Conservation (phyloP, 1,140 invertebrate genomes). For the Halyomorpha halys region DNA sequence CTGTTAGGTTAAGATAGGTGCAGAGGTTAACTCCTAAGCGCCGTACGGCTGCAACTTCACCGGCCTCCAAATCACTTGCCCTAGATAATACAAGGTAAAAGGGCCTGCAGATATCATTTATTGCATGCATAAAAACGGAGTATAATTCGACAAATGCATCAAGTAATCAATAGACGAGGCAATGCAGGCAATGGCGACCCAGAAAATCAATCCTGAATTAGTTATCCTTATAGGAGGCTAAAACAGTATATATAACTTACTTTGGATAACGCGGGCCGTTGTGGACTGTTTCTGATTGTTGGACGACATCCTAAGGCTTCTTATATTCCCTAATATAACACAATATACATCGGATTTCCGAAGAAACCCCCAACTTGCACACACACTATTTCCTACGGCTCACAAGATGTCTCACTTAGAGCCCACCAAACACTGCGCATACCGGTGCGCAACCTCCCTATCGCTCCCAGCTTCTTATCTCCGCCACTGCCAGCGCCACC, state of each 20-base stretch:
- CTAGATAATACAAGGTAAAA: too few species aligned
- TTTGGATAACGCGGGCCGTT: slow-evolving; percentile 61
- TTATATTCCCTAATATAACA: slow-evolving; percentile 23
- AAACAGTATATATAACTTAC: slow-evolving; percentile 41
- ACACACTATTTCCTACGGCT: slow-evolving; percentile 26
- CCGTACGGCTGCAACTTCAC: too few species aligned
- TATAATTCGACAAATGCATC: slow-evolving; percentile 13
- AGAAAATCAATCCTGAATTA: slow-evolving; percentile 28
- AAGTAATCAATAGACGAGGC: slow-evolving; percentile 29
- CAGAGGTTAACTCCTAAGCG: too few species aligned
- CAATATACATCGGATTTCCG: slow-evolving; percentile 31
- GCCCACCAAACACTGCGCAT: slow-evolving; percentile 28
- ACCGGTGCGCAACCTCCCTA: slow-evolving; percentile 23
- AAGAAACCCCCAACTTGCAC: slow-evolving; percentile 28
- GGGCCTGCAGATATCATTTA: too few species aligned
- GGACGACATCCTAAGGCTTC: slow-evolving; percentile 40
- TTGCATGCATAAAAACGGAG: neutral
- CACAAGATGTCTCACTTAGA: slow-evolving; percentile 27
- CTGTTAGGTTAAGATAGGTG: too few species aligned
- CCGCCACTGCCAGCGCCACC: slow-evolving; percentile 4
- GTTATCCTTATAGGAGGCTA: slow-evolving; percentile 2
- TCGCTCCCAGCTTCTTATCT: neutral
- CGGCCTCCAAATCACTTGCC: too few species aligned
- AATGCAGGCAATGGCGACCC: slow-evolving; percentile 31
- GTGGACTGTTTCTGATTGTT: slow-evolving; percentile 55